phyloP scores from a whole-genome alignment of 2,888 invertebrate species.

The Andrena flavipes region DNA sequence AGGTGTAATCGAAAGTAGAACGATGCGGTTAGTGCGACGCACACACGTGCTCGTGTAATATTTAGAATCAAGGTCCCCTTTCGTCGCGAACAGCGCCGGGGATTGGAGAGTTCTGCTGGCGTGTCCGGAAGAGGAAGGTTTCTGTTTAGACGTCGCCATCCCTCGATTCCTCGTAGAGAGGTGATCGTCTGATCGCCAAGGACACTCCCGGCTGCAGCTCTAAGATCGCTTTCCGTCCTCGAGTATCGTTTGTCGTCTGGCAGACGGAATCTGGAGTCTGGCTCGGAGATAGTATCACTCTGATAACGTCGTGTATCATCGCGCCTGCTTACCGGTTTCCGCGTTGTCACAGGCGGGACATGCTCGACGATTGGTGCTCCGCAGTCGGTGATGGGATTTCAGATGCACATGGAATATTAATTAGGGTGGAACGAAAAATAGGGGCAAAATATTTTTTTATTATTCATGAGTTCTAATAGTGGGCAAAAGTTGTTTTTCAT shows the following conservation, averaged over 20 bases:
- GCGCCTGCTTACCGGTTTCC: slow-evolving; percentile 39
- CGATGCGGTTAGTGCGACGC: neutral
- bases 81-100: slow-evolving; percentile 10
- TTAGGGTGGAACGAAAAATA: too few species aligned
- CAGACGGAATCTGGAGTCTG: slow-evolving; percentile 57
- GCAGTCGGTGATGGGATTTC: neutral
- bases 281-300: slow-evolving; percentile 54
- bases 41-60: slow-evolving; percentile 11
- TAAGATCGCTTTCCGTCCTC: slow-evolving; percentile 60
- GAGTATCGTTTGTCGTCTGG: slow-evolving; percentile 59
- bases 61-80: slow-evolving; percentile 35
- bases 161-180: slow-evolving; percentile 15
- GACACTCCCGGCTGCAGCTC: slow-evolving; percentile 12
- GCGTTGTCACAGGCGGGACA: slow-evolving; percentile 26
- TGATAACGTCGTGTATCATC: slow-evolving; percentile 44
- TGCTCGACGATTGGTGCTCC: neutral
- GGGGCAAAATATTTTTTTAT: too few species aligned
- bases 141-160: slow-evolving; percentile 19
- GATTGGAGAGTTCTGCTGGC: slow-evolving; percentile 45
- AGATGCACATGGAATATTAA: too few species aligned
- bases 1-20: neutral
- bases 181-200: slow-evolving; percentile 32
- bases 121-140: slow-evolving; percentile 52
- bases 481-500: too few species aligned
- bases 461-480: too few species aligned